Evolutionary conservation across 2,888 invertebrate species (phyloP).

Genomic region (Andrena dorsata): DNA sequence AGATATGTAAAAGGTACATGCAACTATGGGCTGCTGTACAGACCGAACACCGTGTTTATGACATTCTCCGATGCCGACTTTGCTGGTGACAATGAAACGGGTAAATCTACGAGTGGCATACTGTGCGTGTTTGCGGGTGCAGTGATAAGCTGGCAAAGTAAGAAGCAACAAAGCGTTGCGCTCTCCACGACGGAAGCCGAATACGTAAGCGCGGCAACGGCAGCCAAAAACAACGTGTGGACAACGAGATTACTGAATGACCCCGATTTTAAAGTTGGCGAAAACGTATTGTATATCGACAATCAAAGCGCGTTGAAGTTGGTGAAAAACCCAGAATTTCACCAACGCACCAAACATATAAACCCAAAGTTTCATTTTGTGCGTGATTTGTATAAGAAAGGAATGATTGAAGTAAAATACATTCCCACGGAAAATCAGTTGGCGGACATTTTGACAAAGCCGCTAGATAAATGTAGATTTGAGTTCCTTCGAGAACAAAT

Average conservation of each 20-base stretch:
- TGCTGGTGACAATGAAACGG: no score
- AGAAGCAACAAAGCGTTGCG: conserved; percentile 1
- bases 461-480: background rate
- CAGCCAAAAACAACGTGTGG: conserved; percentile 12
- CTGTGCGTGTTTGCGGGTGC: no score
- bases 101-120: no score
- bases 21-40: no score
- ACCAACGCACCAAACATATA: conserved; percentile 9
- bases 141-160: no score
- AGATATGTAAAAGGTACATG: background rate
- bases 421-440: background rate
- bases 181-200: background rate
- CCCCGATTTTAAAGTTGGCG: background rate
- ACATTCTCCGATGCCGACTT: no score
- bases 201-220: conserved; percentile 4
- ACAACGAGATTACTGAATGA: background rate
- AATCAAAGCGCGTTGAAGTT: conserved; percentile 18
- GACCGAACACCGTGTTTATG: no score
- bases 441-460: conserved; percentile 7
- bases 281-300: background rate
- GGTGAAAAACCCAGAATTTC: conserved; percentile 10
- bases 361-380: conserved; percentile 10
- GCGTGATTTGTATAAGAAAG: background rate
- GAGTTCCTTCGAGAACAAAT: background rate
- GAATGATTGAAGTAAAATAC: background rate